Base-by-base conservation (phyloP, 2,888 invertebrate species). In the Chalcis sispes region DNA sequence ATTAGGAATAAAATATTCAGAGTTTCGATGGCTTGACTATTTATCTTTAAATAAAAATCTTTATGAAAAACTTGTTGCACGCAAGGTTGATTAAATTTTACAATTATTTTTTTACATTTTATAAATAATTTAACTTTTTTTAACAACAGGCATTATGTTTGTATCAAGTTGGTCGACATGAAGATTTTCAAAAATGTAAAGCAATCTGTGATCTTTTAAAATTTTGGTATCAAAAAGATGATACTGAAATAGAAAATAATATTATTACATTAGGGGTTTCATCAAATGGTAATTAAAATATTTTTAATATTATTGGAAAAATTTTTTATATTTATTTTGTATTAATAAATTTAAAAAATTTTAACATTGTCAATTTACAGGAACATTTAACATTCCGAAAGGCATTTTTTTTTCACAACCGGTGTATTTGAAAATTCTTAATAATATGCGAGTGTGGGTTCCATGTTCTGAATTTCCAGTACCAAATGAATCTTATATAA, bases 331-430 rank as follows among this genome's bases (percentile, higher is more conserved):
- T 36, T n/a, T 70, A 48, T 40, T 36, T 29, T 61, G 10, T 1
- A 50, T 40, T 42, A 3, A 50, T 36, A 2, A 56, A n/a, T n/a
- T n/a, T n/a, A n/a, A 23, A 73, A 29, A 18, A 64, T 32, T 15
- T 32, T 48, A 48, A 23, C 74, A 46, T 79, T 80, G 40, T 61
- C 80, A 36, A 76, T 62, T 80, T 64, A 5, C 18, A 91, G 92
- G 92, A 46, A 85, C 90, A 13, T 92, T 91, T 85, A 91, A 90
- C 64, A 89, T 92, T 78, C 88, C 89, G 1, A 88, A 90, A 75
- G 87, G 90, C 56, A 89, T 92, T 8, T 85, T 89, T 58, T 92
- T 92, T 87, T 92, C 92, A 0, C 92, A 92, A 84, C 92, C 92
- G 5, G 90, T 81, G 1, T 54, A 78, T 77, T 74, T 83, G 10